phyloP scores from a whole-genome alignment of 2,888 invertebrate genomes.

The Hyposoter dolosus region DNA sequence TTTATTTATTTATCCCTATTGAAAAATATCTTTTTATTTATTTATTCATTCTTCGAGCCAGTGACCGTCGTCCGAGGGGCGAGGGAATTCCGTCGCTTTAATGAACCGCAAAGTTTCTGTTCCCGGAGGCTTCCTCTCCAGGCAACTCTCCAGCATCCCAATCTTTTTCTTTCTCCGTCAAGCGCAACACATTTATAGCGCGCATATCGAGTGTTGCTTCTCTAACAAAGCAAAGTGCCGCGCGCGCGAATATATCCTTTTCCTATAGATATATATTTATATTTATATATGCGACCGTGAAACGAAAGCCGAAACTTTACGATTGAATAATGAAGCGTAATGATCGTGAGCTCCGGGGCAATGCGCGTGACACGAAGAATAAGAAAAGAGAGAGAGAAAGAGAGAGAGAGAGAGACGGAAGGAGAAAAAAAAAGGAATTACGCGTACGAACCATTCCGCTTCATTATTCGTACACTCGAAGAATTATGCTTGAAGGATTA shows the following conservation, averaged over 20 bases:
- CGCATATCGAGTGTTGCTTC: slow-evolving; percentile 13
- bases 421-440: not conserved
- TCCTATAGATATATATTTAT: not conserved
- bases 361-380: slow-evolving; percentile 25
- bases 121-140: slow-evolving; percentile 44
- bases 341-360: slow-evolving; percentile 44
- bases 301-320: slow-evolving; percentile 73
- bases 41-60: not conserved
- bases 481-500: slow-evolving; percentile 15
- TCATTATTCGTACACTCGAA: slow-evolving; percentile 2
- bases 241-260: slow-evolving; percentile 5
- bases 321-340: slow-evolving; percentile 75
- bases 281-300: slow-evolving; percentile 41
- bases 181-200: slow-evolving; percentile 31
- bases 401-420: slow-evolving; percentile 1
- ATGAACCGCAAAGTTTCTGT: slow-evolving; percentile 56
- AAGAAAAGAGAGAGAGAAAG: slow-evolving; percentile 19
- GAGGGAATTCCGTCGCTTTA: slow-evolving; percentile 44
- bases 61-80: not conserved
- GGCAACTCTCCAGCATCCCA: slow-evolving; percentile 20
- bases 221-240: slow-evolving; percentile 49
- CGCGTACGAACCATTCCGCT: slow-evolving; percentile 1
- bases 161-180: slow-evolving; percentile 12
- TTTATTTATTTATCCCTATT: not conserved
- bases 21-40: not conserved